Evolutionary conservation across 2,888 invertebrate species (phyloP), one percentile per base, ranked within the genome.

Genomic region (Adineta ricciae): DNA sequence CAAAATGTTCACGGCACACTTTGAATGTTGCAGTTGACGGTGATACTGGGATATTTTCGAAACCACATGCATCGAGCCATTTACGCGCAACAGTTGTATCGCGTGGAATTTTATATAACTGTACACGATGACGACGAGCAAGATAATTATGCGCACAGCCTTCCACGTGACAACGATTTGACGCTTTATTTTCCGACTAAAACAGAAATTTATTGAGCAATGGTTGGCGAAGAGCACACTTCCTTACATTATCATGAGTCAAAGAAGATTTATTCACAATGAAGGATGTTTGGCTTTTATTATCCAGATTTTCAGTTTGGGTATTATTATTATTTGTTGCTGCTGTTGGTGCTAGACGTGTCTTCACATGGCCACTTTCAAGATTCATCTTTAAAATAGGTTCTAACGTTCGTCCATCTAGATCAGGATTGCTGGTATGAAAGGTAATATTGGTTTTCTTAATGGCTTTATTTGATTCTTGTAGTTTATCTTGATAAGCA

Each of bases 401-500:
- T 78, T 78, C 78, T 78, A 78, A 78, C 41, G 78, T 78, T 41
- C 41, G 8, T 9, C 78, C 78, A 78, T 78, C 78, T 78, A 78
- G 41, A 38, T 78, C 78, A 0, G 78, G 78, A 78, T 78, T 78
- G 24, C 41, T 41, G 38, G 78, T 78, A 41, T 78, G 78, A 78
- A 78, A 78, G 5, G 78, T 78, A 41, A 78, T 78, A 41, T 78
- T 78, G 8, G 78, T 78, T 78, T 78, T 78, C n/a, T 78, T 78
- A n/a, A 41, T 41, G 11, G 41, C 2, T 78, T 78, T 78, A 78
- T 78, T 41, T 41, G 78, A 78, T 41, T 78, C 78, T 78, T 78
- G 78, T 78, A 85, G 56, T 82, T 85, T 83, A 82, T 86, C 86
- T 83, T 86, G 86, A 54, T 86, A 83, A 27, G 84, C 84, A 49